phyloP scores from a whole-genome alignment of 2,113 vertebrate species.

The Cyanoderma ruficeps region DNA sequence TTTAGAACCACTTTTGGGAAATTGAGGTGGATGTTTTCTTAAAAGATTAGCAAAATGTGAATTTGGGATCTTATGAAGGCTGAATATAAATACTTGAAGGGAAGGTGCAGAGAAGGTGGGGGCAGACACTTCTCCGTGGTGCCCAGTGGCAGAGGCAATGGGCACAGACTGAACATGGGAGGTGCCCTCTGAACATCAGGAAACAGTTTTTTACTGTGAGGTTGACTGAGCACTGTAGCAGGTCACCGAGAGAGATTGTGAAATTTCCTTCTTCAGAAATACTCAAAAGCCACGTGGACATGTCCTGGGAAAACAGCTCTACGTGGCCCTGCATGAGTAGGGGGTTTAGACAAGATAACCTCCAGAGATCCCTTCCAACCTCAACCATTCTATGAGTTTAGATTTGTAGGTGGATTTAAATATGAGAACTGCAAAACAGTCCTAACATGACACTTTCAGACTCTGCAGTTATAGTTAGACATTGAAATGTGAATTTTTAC shows the following conservation, averaged over 20 bases:
- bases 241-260: not conserved
- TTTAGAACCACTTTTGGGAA: not conserved
- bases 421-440: not conserved
- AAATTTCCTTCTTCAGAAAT: not conserved
- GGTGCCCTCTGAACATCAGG: not conserved
- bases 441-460: not conserved
- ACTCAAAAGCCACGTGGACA: not conserved
- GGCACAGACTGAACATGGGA: fast-evolving
- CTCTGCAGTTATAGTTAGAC: not conserved
- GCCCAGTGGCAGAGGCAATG: too few species aligned
- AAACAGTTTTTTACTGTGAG: not conserved
- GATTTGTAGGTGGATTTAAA: not conserved
- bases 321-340: not conserved
- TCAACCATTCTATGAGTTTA: not conserved
- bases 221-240: not conserved
- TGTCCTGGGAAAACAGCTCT: not conserved
- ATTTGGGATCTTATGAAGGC: not conserved
- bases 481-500: not conserved
- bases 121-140: not conserved
- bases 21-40: not conserved
- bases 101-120: not conserved
- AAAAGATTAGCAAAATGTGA: not conserved
- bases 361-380: not conserved
- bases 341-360: not conserved
- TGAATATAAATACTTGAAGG: not conserved